Percentiles rank a stretch among this genome's conserved stretches.
phyloP scores from a whole-genome alignment of 2,797 vertebrate genomes.

The Schizopygopsis malacanthus region DNA sequence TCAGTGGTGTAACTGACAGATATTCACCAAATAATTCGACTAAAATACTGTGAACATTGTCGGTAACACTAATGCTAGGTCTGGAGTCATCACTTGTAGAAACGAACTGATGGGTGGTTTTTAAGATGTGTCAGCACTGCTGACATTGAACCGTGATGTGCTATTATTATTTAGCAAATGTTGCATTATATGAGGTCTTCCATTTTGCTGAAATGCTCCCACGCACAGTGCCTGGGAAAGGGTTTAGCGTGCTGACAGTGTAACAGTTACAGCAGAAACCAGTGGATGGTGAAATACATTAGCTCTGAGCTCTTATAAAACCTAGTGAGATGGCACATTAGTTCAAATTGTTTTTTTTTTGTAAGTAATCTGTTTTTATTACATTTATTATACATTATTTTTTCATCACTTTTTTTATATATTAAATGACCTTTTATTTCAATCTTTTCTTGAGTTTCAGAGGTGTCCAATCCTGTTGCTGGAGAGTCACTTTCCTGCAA shows the following conservation, averaged over 20 bases:
- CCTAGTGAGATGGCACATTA: background rate
- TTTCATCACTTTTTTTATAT: no score
- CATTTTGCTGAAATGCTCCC: background rate
- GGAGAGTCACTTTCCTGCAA: background rate
- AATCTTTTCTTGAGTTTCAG: background rate
- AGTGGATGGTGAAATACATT: background rate
- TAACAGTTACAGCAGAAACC: background rate
- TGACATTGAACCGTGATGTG: background rate
- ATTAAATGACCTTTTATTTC: background rate
- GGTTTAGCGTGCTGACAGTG: background rate
- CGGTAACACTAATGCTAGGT: background rate
- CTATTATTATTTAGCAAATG: constrained; percentile 5
- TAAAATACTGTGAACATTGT: background rate
- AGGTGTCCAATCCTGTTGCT: background rate
- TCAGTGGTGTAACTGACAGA: background rate
- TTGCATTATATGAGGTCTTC: background rate
- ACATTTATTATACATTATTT: no score
- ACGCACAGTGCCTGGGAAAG: background rate
- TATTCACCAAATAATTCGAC: background rate
- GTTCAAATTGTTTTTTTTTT: background rate
- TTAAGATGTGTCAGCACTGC: constrained; percentile 14
- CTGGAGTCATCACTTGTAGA: constrained; percentile 14
- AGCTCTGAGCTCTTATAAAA: background rate
- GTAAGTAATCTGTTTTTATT: no score
- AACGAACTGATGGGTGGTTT: background rate